These are phyloP conservation scores for Ochotona curzoniae DNA, from an alignment of 2,113 vertebrate species.

Conservation along the genomic window DNA sequence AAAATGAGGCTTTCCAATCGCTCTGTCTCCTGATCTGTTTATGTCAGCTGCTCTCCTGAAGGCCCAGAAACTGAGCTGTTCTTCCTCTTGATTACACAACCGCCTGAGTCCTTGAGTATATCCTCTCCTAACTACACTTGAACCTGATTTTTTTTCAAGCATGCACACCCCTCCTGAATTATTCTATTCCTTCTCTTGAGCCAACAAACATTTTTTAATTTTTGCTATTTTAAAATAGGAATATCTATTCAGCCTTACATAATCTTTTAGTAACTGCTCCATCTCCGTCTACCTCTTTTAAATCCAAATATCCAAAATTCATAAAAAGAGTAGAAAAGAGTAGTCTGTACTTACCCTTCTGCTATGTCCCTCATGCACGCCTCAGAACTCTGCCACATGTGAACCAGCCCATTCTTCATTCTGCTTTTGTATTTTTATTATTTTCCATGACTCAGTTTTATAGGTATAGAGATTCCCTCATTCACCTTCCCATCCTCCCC, in stretches of 20 bases:
- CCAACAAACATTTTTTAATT: constrained; percentile 14
- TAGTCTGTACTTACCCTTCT: not conserved
- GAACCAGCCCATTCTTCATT: no score
- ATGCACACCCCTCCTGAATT: not conserved
- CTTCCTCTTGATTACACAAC: not conserved
- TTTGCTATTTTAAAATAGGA: not conserved
- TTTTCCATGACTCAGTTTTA: not conserved
- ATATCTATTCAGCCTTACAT: not conserved
- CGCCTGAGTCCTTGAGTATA: not conserved
- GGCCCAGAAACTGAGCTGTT: not conserved
- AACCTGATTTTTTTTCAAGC: not conserved
- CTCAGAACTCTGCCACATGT: not conserved
- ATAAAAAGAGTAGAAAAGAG: not conserved
- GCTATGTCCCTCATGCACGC: not conserved
- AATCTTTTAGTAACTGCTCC: not conserved
- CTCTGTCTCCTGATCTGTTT: not conserved
- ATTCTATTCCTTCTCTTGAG: constrained; percentile 5
- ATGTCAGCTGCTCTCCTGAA: not conserved
- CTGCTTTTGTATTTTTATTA: not conserved
- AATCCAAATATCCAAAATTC: not conserved
- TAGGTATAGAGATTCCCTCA: no score
- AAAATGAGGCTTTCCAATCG: not conserved
- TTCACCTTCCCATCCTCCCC: no score
- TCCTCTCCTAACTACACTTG: not conserved
- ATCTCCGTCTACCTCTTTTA: not conserved